phyloP scores from a whole-genome alignment of 2,888 invertebrate species.

The Argyra leucocephala region DNA sequence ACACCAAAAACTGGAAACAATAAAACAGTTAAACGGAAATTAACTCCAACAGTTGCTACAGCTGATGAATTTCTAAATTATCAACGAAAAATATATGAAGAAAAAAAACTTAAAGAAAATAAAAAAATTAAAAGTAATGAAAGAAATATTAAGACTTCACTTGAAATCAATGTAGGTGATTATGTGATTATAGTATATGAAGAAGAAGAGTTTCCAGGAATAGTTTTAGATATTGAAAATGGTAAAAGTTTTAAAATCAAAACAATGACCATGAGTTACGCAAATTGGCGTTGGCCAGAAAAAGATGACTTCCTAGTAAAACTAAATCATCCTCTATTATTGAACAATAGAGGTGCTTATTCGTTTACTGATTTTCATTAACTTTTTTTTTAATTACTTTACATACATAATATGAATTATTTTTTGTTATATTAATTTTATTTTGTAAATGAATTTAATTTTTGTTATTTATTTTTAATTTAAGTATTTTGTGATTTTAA shows the following conservation, averaged over 20 bases:
- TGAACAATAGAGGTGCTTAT: constrained; percentile 8
- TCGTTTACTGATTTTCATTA: not conserved
- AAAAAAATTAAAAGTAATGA: too few relatives aligned
- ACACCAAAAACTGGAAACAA: too few relatives aligned
- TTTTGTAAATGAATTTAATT: too few relatives aligned
- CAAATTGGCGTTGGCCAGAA: constrained; percentile 9
- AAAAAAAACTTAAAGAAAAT: not conserved
- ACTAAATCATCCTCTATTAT: constrained; percentile 1
- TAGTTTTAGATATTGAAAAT: not conserved
- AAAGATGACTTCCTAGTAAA: constrained; percentile 7
- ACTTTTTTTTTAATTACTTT: constrained; percentile 24
- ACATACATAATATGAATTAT: too few relatives aligned
- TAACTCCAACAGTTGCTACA: too few relatives aligned
- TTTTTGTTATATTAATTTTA: too few relatives aligned
- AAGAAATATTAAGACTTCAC: too few relatives aligned
- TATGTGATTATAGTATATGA: constrained; percentile 8
- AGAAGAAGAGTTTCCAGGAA: constrained; percentile 11
- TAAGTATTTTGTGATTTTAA: too few relatives aligned
- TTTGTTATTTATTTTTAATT: too few relatives aligned
- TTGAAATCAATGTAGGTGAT: not conserved
- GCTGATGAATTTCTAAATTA: not conserved
- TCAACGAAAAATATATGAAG: not conserved
- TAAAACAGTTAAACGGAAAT: constrained; percentile 22
- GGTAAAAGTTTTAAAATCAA: constrained; percentile 5
- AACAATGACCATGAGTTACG: constrained; percentile 8